Percentiles rank a stretch among this genome's conserved stretches.
Evolutionary conservation across 2,888 invertebrate species (phyloP).

Genomic region (Nowickia ferox): DNA sequence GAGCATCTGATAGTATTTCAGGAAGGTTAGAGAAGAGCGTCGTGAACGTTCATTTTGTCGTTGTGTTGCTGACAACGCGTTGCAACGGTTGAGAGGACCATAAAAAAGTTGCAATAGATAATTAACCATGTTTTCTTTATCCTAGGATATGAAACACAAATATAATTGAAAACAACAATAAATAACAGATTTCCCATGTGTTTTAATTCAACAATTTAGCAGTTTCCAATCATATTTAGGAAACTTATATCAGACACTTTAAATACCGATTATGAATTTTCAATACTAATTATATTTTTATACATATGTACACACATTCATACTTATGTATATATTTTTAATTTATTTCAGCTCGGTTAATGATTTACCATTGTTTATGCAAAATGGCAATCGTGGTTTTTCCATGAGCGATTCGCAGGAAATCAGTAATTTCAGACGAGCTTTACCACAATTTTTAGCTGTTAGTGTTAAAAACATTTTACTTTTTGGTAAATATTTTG

Average conservation of each 20-base stretch:
- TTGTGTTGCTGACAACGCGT: no score
- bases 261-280: not conserved
- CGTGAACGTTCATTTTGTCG: no score
- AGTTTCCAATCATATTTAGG: not conserved
- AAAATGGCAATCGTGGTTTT: conserved; percentile 76
- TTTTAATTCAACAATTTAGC: not conserved
- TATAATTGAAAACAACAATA: no score
- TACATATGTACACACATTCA: no score
- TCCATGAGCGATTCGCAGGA: conserved; percentile 76
- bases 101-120: no score
- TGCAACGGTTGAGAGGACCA: no score
- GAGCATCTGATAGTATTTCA: no score
- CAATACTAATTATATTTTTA: conserved; percentile 10
- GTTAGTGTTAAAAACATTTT: conserved; percentile 91
- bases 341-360: conserved; percentile 77
- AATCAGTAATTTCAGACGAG: conserved; percentile 84
- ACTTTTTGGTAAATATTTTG: conserved; percentile 85
- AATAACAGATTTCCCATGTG: not conserved
- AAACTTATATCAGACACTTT: conserved; percentile 20
- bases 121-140: no score
- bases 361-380: conserved; percentile 81
- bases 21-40: no score
- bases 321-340: not conserved
- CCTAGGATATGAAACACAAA: no score
- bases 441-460: conserved; percentile 90